Evolutionary conservation across 2,797 vertebrate species (phyloP).

Genomic region (Mus minutoides): DNA sequence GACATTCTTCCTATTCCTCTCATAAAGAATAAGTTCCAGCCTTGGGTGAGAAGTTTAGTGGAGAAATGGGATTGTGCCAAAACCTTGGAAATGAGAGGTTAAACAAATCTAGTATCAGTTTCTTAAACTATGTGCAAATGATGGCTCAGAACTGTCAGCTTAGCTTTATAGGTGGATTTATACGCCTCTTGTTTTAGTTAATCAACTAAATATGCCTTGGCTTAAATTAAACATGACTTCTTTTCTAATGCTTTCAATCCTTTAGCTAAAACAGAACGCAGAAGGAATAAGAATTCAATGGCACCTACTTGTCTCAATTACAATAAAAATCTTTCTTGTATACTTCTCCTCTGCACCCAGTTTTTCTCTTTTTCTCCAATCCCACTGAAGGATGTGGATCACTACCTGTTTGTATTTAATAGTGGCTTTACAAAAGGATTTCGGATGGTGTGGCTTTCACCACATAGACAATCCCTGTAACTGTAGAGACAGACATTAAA

Average conservation of each 20-base stretch:
- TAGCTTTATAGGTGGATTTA: background rate
- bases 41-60: background rate
- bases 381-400: background rate
- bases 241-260: constrained; percentile 33
- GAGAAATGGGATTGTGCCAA: background rate
- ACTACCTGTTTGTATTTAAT: background rate
- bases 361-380: background rate
- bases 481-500: background rate
- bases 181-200: background rate
- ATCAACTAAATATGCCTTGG: background rate
- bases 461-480: background rate
- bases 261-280: constrained; percentile 6
- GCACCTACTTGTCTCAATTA: background rate
- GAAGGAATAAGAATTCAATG: constrained; percentile 9
- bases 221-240: constrained; percentile 13
- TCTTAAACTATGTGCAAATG: background rate
- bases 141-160: background rate
- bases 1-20: background rate
- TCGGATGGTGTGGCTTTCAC: background rate
- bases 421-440: background rate
- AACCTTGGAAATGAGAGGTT: background rate
- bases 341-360: background rate
- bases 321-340: background rate
- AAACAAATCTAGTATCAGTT: background rate
- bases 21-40: background rate